Evolutionary conservation across 2,888 invertebrate species (phyloP), one percentile per base, ranked within the genome.

Genomic region (Tachina lurida): DNA sequence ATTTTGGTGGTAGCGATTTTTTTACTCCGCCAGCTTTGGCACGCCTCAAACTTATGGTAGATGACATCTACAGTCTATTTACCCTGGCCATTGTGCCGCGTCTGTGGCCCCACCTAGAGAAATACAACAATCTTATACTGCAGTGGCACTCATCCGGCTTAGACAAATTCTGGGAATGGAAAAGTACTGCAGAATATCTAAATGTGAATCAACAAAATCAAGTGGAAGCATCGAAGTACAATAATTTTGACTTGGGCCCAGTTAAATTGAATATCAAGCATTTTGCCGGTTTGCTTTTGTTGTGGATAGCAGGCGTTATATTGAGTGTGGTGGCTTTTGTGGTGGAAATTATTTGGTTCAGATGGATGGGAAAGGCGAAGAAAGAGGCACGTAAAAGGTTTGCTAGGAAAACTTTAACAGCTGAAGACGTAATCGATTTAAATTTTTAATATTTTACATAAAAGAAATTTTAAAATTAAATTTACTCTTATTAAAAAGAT

Each of bases 1-100:
- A 84, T n/a, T 84, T 79, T 63, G 79, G 70, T 17, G 74, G 79
- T 19, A 68, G 74, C 13, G 63, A 84, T 10, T 79, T 58, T 39
- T 93, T 96, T 87, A 94, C 94, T 0, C 93, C 94, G 87, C 94
- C 95, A 80, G 94, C 95, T 0, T 93, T 95, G 15, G 88, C 93
- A 22, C 93, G 94, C 67, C 93, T 95, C 65, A 94, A 94, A 83
- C 89, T 95, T 8, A 95, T 96, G 95, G 88, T 93, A 17, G 95
- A 95, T 88, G 95, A 96, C 88, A 94, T 96, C 74, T 96, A 95
- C 88, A 95, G 94, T 91, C 94, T 95, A 87, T 94, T 94, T 77
- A 94, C 95, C 84, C 94, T 95, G 3, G 92, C 94, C 0, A 94
- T 95, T 94, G 90, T 94, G 82, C 93, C 95, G 4, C 95, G 95